These are phyloP conservation scores for Xiphophorus maculatus DNA, from an alignment of 2,113 vertebrate species.

Conservation along the genomic window DNA sequence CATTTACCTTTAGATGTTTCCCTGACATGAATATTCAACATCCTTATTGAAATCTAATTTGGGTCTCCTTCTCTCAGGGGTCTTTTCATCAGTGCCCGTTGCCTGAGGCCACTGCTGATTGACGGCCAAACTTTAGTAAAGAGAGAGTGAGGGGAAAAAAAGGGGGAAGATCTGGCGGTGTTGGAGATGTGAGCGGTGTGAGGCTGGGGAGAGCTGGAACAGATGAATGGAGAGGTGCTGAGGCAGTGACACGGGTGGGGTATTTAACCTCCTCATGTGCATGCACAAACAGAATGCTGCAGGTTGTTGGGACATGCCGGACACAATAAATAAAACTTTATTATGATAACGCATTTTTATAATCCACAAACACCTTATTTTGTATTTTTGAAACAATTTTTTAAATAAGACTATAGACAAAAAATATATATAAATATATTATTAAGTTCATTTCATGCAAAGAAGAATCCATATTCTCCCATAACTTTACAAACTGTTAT, in stretches of 20 bases:
- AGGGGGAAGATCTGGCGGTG: conserved; percentile 68
- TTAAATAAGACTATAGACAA: neutral
- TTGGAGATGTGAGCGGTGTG: conserved; percentile 72
- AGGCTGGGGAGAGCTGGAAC: conserved; percentile 69
- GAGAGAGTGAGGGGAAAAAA: conserved; percentile 69
- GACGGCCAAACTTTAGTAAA: conserved; percentile 91
- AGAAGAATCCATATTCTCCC: neutral
- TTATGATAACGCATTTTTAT: neutral
- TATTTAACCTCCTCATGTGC: conserved; percentile 69
- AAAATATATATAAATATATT: neutral
- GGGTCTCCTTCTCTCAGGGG: conserved; percentile 95
- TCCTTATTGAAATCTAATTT: conserved; percentile 99
- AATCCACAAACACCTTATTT: neutral
- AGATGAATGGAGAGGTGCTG: conserved; percentile 67
- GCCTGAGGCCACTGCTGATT: conserved; percentile 93
- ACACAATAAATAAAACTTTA: conserved; percentile 2
- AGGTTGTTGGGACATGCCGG: conserved; percentile 29
- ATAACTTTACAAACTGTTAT: neutral
- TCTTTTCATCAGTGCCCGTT: conserved; percentile 97
- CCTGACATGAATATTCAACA: conserved; percentile 96
- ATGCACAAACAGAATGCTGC: conserved; percentile 72
- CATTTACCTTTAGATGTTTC: conserved; percentile 95
- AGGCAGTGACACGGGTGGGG: conserved; percentile 25
- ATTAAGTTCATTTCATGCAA: neutral
- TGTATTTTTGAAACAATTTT: neutral